Percentiles rank a stretch among this genome's conserved stretches.
Evolutionary conservation across 2,113 vertebrate genomes (phyloP).

Genomic region (Riparia riparia): DNA sequence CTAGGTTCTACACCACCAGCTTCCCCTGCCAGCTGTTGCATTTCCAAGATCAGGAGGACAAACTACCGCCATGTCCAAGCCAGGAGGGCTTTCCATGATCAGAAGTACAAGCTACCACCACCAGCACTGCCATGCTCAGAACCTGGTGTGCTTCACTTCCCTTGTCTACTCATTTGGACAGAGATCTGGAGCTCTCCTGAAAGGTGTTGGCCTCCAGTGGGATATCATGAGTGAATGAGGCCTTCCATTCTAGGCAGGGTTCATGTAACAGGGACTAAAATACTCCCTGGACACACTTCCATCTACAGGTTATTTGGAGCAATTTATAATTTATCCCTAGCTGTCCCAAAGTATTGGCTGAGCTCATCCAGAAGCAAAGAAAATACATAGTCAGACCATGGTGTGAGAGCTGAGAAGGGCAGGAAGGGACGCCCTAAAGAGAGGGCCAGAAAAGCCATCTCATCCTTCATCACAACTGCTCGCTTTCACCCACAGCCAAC

Average conservation of each 20-base stretch:
- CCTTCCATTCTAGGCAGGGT: conserved; percentile 15
- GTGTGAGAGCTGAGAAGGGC: not conserved
- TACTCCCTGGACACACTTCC: not conserved
- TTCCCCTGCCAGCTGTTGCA: not conserved
- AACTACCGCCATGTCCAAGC: not conserved
- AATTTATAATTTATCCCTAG: not conserved
- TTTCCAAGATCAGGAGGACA: not conserved
- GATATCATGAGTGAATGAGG: not conserved
- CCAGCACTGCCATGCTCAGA: not conserved
- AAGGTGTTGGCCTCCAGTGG: not conserved
- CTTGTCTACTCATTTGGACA: not conserved
- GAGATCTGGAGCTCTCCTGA: not conserved
- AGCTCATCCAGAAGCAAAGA: conserved; percentile 13
- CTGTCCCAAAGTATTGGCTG: not conserved
- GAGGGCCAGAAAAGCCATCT: not conserved
- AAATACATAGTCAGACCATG: rapidly evolving
- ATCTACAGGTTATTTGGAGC: conserved; percentile 24
- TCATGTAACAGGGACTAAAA: conserved; percentile 27
- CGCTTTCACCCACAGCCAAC: not conserved
- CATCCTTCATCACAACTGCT: not conserved
- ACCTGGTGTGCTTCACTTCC: not conserved
- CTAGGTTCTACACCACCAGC: not conserved
- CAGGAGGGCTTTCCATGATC: not conserved
- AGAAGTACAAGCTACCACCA: not conserved
- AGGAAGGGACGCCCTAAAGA: not conserved